Conservation (phyloP, 2,797 vertebrate species). For the Erpetoichthys calabaricus region DNA sequence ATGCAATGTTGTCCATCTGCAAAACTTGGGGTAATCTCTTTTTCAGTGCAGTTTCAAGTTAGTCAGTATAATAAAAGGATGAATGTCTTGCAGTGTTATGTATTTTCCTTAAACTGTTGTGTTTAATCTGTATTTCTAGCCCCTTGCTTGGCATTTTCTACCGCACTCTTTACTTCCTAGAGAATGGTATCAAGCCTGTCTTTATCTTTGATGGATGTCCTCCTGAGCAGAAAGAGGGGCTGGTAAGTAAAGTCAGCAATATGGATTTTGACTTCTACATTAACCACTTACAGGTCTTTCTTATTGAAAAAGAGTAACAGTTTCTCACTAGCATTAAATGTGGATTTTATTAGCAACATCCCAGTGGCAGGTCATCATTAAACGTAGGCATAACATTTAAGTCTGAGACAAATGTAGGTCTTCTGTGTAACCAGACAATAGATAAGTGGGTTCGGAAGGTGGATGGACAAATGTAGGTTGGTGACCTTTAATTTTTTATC, state of each 20-base stretch:
- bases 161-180: conserved; percentile 58
- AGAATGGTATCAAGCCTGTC: conserved; percentile 61
- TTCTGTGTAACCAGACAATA: no score
- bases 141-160: conserved; percentile 55
- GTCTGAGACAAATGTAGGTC: no score
- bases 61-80: not conserved
- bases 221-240: conserved; percentile 45
- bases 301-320: no score
- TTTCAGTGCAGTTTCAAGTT: not conserved
- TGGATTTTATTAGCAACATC: no score
- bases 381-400: no score
- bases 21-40: not conserved
- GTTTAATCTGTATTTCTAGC: conserved; percentile 25
- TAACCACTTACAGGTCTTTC: no score
- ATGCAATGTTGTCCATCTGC: not conserved
- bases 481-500: no score
- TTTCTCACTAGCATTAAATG: no score
- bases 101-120: not conserved
- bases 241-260: conserved; percentile 35
- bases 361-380: no score
- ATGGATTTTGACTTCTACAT: no score
- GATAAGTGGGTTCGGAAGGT: no score
- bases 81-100: not conserved
- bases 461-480: no score
- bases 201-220: conserved; percentile 66